phyloP scores from a whole-genome alignment of 2,113 vertebrate genomes.

The Ailuropoda melanoleuca region DNA sequence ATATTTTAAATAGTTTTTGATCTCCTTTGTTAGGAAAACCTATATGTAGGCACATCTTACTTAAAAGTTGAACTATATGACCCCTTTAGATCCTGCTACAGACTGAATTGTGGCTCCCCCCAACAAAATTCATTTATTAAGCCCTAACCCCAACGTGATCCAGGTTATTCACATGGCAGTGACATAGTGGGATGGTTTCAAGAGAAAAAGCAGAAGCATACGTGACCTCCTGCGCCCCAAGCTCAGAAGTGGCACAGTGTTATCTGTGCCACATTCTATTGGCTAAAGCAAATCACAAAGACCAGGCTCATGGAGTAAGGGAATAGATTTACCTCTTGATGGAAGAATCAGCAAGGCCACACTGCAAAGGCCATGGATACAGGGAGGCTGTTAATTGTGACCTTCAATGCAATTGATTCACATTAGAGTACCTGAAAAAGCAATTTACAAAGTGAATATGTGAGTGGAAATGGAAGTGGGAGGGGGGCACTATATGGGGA shows the following conservation, averaged over 20 bases:
- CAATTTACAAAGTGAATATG: slow-evolving; percentile 16
- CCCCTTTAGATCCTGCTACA: not conserved
- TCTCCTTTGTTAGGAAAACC: slow-evolving; percentile 9
- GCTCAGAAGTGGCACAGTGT: not conserved
- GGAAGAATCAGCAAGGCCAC: not conserved
- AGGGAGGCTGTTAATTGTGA: not conserved
- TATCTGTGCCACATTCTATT: not conserved
- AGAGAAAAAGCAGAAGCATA: not conserved
- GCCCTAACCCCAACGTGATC: not conserved
- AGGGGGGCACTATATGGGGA: not conserved
- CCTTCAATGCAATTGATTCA: not conserved
- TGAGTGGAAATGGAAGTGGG: not conserved
- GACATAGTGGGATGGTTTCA: not conserved
- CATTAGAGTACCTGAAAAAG: not conserved
- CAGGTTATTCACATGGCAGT: not conserved
- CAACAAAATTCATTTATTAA: not conserved
- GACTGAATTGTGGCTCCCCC: not conserved
- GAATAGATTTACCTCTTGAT: not conserved
- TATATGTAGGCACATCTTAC: not conserved
- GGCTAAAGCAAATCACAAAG: not conserved
- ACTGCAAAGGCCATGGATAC: not conserved
- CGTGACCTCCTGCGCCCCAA: not conserved
- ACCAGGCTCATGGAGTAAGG: not conserved
- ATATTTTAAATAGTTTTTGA: not conserved
- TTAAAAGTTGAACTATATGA: not conserved